Evolutionary conservation across 2,888 invertebrate species (phyloP), one percentile per base, ranked within the genome.

Genomic region (Eristalis tenax): DNA sequence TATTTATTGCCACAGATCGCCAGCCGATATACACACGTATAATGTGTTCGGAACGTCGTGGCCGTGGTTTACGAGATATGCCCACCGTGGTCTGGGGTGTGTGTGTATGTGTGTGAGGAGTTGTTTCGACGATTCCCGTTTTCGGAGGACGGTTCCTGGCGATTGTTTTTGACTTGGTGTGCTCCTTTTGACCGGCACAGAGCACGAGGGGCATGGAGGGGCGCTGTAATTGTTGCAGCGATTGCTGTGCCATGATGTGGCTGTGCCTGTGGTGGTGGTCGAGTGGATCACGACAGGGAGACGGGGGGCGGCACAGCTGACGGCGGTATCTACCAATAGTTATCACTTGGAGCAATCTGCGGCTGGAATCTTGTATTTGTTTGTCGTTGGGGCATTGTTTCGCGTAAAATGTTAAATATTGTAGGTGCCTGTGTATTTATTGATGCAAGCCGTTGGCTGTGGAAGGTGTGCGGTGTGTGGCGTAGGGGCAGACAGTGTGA

Each of bases 1-100:
- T 93, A 93, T 93, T 93, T 93, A 93, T 93, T 93, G 93, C 93
- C 92, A 91, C 91, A 91, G 93, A 93, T 93, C 92, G 92, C 90
- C 89, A 90, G 90, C 90, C 91, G 93, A 93, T 93, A 93, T 92
- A 91, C 91, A 92, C 92, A 92, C 92, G 91, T 91, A 91, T 91
- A 92, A 91, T 91, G 91, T 91, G 89, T 75, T 77, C 64, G 83
- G 68, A 65, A 87, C 83, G 83, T 83, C 87, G 83, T 83, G 79
- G 87, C 75, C 76, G 87, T 87, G 87, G 83, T 87, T 87, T 87
- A 87, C 87, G 87, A 87, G 87, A 83, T 83, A 87, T 87, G 68
- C 64, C 79, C 43, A 69, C 83, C 79, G 66, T 38, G 43, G 28
- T 40, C 69, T 40, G 22, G 11, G 66, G 18, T 61, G 73, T 35